phyloP scores from a whole-genome alignment of 2,113 vertebrate species.

The Scolopax mira region DNA sequence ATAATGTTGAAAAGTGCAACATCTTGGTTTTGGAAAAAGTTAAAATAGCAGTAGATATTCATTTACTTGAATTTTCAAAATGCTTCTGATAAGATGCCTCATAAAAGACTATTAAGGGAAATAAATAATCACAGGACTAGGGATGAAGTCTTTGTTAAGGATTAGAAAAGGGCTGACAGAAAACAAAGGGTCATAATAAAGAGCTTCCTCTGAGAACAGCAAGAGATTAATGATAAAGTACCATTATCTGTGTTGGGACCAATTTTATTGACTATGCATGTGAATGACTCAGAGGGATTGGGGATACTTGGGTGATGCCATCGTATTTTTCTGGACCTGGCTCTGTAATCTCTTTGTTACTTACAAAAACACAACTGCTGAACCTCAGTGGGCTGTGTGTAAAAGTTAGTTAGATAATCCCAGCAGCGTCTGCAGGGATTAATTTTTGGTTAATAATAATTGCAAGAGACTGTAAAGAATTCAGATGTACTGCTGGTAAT shows the following conservation, averaged over 20 bases:
- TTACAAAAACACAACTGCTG: neutral
- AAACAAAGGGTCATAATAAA: slow-evolving; percentile 24
- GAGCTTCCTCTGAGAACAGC: slow-evolving; percentile 4
- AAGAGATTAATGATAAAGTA: slow-evolving; percentile 35
- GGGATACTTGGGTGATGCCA: neutral
- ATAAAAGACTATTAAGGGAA: slow-evolving; percentile 63
- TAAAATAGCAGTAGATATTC: slow-evolving; percentile 51
- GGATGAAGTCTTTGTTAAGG: slow-evolving; percentile 36
- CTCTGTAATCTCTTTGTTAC: neutral
- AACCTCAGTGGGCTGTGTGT: neutral
- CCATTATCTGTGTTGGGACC: neutral
- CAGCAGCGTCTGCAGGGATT: neutral
- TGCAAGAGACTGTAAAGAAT: neutral
- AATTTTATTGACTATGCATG: neutral
- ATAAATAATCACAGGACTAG: slow-evolving; percentile 35
- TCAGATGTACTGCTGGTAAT: neutral
- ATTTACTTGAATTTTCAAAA: slow-evolving; percentile 63
- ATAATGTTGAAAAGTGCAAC: slow-evolving; percentile 40
- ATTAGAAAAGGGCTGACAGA: slow-evolving; percentile 52
- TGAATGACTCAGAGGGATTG: neutral
- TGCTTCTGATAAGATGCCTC: slow-evolving; percentile 45
- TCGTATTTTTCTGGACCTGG: neutral
- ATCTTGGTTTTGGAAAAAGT: slow-evolving; percentile 59
- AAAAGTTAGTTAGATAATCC: neutral
- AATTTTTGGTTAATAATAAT: neutral